Conservation (phyloP, 2,113 vertebrate species). For the Buteo buteo region DNA sequence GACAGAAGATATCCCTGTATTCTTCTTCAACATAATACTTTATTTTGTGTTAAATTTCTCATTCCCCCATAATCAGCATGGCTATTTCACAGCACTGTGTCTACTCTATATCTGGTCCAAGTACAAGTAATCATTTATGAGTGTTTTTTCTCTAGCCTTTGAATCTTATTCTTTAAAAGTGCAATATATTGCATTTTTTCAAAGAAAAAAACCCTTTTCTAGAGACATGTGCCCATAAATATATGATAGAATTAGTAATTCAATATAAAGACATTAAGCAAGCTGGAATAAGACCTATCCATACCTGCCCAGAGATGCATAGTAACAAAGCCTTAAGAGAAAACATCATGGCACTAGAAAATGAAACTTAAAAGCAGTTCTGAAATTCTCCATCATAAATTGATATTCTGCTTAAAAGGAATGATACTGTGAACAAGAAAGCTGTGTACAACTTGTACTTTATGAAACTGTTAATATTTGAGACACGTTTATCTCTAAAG, state of each 20-base stretch:
- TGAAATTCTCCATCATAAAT: neutral
- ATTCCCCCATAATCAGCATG: neutral
- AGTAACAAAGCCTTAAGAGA: neutral
- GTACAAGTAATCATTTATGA: neutral
- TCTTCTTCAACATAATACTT: neutral
- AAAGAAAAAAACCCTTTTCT: neutral
- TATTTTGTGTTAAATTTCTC: neutral
- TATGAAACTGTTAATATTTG: neutral
- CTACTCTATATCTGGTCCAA: neutral
- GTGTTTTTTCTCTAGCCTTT: neutral
- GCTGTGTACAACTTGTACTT: neutral
- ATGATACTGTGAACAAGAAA: neutral
- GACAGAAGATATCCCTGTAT: neutral
- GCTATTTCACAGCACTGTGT: neutral
- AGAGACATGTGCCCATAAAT: neutral
- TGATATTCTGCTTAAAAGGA: neutral
- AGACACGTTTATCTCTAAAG: neutral
- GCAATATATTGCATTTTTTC: neutral
- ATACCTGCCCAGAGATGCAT: neutral
- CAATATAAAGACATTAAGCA: neutral
- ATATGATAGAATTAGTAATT: neutral
- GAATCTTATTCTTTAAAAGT: neutral
- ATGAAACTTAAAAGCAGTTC: neutral
- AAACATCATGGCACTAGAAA: neutral
- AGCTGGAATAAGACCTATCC: neutral